Evolutionary conservation across 2,797 vertebrate species (phyloP), one percentile per base, ranked within the genome.

Genomic region (Sebastes vulpes): DNA sequence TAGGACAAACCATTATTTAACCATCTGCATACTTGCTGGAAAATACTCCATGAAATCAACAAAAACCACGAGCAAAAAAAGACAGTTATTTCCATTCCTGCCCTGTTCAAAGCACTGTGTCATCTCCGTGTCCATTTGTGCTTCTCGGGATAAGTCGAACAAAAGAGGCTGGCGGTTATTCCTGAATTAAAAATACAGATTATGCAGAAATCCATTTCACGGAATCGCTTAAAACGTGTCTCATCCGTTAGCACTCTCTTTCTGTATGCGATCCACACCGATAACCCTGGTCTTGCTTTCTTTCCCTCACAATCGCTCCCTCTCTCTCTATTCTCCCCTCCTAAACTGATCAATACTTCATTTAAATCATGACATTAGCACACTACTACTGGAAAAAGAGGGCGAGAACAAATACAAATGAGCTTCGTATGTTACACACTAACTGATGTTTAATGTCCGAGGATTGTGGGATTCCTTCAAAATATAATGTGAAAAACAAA

Each of bases 331-430:
- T 96, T 96, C 96, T 97, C 96, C 95, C 96, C 96, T 96, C 96
- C 96, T 96, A 96, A 96, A 96, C 96, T 97, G 96, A 97, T 97
- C 96, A 97, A 97, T 97, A 97, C 96, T 97, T 97, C 96, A 97
- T 97, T 97, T 97, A 97, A 97, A 97, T 97, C 96, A 95, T 96
- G 96, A 96, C 96, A 97, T 97, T 97, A 97, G 95, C 96, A 96
- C 95, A 95, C 95, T 92, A 94, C 92, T 90, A 95, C 88, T 92
- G 89, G 88, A 90, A 94, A 93, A 88, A 78, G 75, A 83, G 66
- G 79, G 76, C 75, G 28, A 90, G 79, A 91, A 84, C 74, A 91
- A 94, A 94, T 67, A 93, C 86, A 92, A 92, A 94, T 63, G 70
- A 70, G 80, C 74, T 53, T 91, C 61, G 66, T 61, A 65, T 79